Percentiles rank a stretch among this genome's conserved stretches.
Conservation (phyloP, 2,113 vertebrate species). For the Neoarius graeffei region DNA sequence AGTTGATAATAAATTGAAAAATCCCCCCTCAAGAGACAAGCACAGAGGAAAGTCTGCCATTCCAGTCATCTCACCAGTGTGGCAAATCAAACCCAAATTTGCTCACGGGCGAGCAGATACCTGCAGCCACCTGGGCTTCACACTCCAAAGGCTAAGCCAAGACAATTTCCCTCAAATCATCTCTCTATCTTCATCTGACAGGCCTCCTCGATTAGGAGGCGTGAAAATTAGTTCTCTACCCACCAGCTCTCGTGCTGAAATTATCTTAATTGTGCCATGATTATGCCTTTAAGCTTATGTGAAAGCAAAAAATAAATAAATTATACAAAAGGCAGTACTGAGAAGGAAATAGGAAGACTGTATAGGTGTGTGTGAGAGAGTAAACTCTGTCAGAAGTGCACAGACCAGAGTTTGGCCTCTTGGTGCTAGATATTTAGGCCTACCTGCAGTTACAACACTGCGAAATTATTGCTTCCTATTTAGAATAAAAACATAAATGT, state of each 20-base stretch:
- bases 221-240: conserved; percentile 82
- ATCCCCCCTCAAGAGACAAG: conserved; percentile 67
- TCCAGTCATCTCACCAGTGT: conserved; percentile 72
- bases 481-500: neutral
- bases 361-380: conserved; percentile 29
- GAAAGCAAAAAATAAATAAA: conserved; percentile 56
- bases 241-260: conserved; percentile 78
- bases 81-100: conserved; percentile 68
- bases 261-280: conserved; percentile 86
- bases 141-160: conserved; percentile 74
- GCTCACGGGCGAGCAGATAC: conserved; percentile 65
- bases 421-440: neutral
- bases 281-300: conserved; percentile 77
- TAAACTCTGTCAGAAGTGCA: conserved; percentile 26
- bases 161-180: conserved; percentile 79
- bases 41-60: conserved; percentile 58
- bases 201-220: conserved; percentile 77
- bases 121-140: conserved; percentile 73
- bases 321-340: conserved; percentile 17
- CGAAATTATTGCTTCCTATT: neutral
- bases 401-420: neutral
- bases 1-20: conserved; percentile 68
- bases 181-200: conserved; percentile 85
- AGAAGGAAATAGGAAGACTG: conserved; percentile 49
- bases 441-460: neutral